Conservation (phyloP, 2,888 invertebrate genomes). For the Zhuqinia jingwanae region DNA sequence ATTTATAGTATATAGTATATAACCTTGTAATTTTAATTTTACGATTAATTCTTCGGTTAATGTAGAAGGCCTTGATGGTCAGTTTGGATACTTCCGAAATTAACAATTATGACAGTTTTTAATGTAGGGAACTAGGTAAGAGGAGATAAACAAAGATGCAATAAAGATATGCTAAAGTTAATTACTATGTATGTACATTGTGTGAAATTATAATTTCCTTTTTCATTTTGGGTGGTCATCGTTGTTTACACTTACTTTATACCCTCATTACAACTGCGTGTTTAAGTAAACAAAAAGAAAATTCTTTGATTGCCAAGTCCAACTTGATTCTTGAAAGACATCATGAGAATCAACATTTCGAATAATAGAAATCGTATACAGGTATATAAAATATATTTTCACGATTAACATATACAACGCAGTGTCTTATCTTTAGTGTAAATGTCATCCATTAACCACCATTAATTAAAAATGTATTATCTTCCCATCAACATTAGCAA, state of each 20-base stretch:
- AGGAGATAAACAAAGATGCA: not conserved
- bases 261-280: no score
- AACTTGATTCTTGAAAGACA: not conserved
- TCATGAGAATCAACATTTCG: not conserved
- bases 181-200: not conserved
- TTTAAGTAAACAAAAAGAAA: no score
- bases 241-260: no score
- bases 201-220: not conserved
- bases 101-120: not conserved
- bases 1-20: no score
- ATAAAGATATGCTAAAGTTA: no score
- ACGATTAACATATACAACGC: not conserved
- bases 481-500: not conserved
- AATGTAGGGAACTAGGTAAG: no score
- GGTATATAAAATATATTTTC: not conserved
- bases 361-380: not conserved
- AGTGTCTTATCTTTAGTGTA: not conserved
- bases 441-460: not conserved
- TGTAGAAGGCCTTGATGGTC: not conserved
- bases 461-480: conserved; percentile 1
- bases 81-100: not conserved
- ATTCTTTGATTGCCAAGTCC: no score
- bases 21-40: not conserved
- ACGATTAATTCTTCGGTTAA: not conserved
- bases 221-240: no score